Base-by-base conservation (phyloP, 1,140 invertebrate species). In the Lasioglossum albipes region DNA sequence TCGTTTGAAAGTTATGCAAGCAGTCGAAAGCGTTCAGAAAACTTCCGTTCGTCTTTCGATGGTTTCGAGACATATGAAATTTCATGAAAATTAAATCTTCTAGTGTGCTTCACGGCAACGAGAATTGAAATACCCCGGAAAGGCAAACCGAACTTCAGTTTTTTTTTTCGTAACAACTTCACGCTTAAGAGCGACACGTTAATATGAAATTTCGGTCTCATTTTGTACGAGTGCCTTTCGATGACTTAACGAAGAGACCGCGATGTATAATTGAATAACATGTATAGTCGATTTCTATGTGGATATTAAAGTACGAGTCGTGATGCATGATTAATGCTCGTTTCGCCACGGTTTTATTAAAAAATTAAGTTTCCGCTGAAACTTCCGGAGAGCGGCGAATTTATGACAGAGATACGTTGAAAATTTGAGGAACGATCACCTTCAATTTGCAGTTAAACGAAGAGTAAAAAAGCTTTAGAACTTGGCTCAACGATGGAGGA, bases 1-100 rank as follows among this genome's bases (percentile, higher is more conserved):
- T 27, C 27, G 68, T 71, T 78, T 54, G 45, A 72, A 78, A 78
- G 31, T 78, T 78, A 54, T 10, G 20, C 27, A 31, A 27, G 59
- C 42, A 27, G 18, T 20, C 57, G 68, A 52, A 72, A 54, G 49
- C 31, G 65, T 65, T 27, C 18, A 3, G 7, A 16, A 71, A 65
- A 54, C 27, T 54, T 72, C 36, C 2, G 13, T 22, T 64, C 22
- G n/a, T 52, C n/a, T 52, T 49, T 41, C 67, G 42, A 54, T 61
- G 18, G 41, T 69, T 71, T 71, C 31, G 27, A 27, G 9, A 54
- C 12, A 5, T 54, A 42, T 27, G 68, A 20, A 72, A 54, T 18
- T 78, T 72, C 31, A 27, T 45, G 49, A 71, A 62, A 31, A 49
- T 49, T 13, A 5, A 18, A 54, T 45, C 12, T 42, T n/a, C 41